These are phyloP conservation scores for Okamejei kenojei DNA, from an alignment of 2,797 vertebrate genomes.

Conservation along the genomic window DNA sequence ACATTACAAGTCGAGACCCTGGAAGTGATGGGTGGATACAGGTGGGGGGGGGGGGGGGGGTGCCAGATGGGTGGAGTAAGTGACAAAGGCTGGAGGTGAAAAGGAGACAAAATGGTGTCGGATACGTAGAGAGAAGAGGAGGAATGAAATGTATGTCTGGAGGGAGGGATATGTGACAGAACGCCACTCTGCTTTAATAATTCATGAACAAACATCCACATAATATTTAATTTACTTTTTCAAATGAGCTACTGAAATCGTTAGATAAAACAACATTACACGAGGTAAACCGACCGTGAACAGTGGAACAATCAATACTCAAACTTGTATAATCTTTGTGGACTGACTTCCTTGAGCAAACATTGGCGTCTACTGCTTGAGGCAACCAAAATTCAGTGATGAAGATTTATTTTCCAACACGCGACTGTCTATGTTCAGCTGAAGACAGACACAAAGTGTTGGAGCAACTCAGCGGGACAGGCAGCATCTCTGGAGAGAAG, in stretches of 20 bases:
- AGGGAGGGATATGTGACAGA: not conserved
- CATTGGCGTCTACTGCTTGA: not conserved
- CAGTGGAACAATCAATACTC: not conserved
- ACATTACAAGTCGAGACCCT: too few relatives aligned
- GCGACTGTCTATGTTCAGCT: not conserved
- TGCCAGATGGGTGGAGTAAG: too few relatives aligned
- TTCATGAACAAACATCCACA: conserved; percentile 1
- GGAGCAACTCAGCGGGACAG: too few relatives aligned
- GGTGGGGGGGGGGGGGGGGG: too few relatives aligned
- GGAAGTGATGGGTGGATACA: too few relatives aligned
- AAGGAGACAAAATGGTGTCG: too few relatives aligned
- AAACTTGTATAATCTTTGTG: not conserved
- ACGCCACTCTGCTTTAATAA: not conserved
- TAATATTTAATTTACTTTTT: not conserved
- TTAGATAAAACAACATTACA: not conserved
- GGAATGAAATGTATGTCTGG: too few relatives aligned
- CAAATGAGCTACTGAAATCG: not conserved
- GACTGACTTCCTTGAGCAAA: not conserved
- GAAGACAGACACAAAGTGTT: too few relatives aligned
- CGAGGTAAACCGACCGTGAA: not conserved
- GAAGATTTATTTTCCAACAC: conserved; percentile 18
- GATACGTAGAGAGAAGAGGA: too few relatives aligned
- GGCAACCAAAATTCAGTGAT: not conserved
- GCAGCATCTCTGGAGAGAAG: too few relatives aligned
- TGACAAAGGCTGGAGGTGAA: too few relatives aligned